Percentiles rank a stretch among this genome's conserved stretches.
phyloP scores from a whole-genome alignment of 2,888 invertebrate genomes.

The Nebria brevicollis region DNA sequence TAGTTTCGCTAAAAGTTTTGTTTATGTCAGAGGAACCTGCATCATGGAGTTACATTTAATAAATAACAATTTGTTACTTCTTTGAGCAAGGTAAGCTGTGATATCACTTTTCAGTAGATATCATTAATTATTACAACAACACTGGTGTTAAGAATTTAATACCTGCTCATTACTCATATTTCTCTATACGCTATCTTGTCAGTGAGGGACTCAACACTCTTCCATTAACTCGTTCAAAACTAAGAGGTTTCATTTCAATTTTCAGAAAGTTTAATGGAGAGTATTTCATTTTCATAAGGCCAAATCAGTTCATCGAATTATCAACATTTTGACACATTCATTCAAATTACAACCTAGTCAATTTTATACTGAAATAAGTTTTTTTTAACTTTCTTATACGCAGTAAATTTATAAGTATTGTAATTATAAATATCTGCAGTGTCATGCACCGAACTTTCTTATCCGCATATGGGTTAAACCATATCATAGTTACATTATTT shows the following conservation, averaged over 20 bases:
- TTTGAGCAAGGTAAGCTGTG: slow-evolving; percentile 10
- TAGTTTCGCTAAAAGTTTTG: slow-evolving; percentile 29
- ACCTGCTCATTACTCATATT: slow-evolving; percentile 17
- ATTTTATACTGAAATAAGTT: no score
- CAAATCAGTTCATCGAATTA: no score
- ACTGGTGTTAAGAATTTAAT: slow-evolving; percentile 19
- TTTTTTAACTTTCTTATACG: no score
- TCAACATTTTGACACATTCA: no score
- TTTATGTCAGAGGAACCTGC: slow-evolving; percentile 4
- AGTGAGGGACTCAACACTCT: background rate
- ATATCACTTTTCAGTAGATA: slow-evolving; percentile 12
- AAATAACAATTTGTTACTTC: slow-evolving; percentile 26
- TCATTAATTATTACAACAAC: slow-evolving; percentile 26
- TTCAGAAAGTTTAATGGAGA: background rate
- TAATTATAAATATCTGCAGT: no score
- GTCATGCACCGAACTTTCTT: no score
- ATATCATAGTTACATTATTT: no score
- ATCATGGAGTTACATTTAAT: slow-evolving; percentile 11
- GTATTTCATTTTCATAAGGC: no score
- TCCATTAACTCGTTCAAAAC: background rate
- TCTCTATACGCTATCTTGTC: background rate
- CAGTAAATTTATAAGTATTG: no score
- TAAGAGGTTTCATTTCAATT: background rate
- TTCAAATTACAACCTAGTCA: no score
- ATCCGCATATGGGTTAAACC: no score